Conservation (phyloP, 2,797 vertebrate genomes). For the Pangasius djambal region DNA sequence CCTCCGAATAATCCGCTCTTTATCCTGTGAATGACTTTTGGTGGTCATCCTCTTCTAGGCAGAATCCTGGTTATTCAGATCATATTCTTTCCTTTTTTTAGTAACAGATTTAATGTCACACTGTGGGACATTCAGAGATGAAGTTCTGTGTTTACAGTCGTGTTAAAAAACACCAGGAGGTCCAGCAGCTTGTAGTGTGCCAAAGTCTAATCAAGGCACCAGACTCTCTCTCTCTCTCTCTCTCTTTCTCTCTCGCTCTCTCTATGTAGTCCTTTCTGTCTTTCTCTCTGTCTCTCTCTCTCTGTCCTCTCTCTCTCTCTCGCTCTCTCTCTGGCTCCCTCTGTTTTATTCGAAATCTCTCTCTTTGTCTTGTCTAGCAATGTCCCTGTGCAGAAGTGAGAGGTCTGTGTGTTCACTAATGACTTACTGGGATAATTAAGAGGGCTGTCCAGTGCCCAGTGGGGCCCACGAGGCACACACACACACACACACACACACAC, state of each 20-base stretch:
- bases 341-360: neutral
- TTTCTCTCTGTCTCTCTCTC: neutral
- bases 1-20: neutral
- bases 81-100: neutral
- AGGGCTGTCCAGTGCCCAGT: constrained; percentile 71
- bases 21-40: neutral
- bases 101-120: neutral
- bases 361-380: neutral
- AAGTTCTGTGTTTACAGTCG: neutral
- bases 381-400: constrained; percentile 15
- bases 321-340: neutral
- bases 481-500: constrained; percentile 52
- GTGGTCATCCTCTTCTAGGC: neutral
- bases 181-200: neutral
- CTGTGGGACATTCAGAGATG: neutral
- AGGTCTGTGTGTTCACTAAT: constrained; percentile 71
- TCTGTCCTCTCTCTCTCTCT: neutral
- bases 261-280: neutral
- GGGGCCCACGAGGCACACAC: constrained; percentile 60
- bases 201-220: neutral
- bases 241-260: neutral
- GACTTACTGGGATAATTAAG: constrained; percentile 82
- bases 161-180: constrained; percentile 4
- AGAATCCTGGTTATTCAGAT: neutral
- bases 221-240: neutral